Percentiles rank a stretch among this genome's conserved stretches.
Evolutionary conservation across 2,113 vertebrate genomes (phyloP).

Genomic region (Clarias magur): DNA sequence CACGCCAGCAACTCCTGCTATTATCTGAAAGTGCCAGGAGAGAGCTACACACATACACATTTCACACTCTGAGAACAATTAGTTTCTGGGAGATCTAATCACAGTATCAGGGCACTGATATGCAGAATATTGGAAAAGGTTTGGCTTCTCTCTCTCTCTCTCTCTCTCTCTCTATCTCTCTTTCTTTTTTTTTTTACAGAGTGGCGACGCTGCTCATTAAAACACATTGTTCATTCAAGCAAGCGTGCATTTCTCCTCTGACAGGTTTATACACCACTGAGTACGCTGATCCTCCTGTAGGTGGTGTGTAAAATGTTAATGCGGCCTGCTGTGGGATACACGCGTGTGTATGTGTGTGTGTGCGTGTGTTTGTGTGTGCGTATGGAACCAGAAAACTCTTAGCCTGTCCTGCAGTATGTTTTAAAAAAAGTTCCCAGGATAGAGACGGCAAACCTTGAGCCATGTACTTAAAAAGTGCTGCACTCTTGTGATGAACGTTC

Average conservation of each 20-base stretch:
- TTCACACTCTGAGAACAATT: not conserved
- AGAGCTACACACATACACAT: constrained; percentile 5
- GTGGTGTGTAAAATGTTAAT: constrained; percentile 33
- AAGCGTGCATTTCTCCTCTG: not conserved
- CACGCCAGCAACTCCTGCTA: not conserved
- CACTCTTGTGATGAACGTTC: not conserved
- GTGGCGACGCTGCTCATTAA: not conserved
- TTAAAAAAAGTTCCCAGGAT: not conserved
- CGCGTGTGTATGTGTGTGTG: not conserved
- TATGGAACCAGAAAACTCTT: not conserved
- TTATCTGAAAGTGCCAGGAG: not conserved
- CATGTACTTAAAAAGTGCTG: not conserved
- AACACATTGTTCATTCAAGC: constrained; percentile 14
- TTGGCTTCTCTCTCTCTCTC: not conserved
- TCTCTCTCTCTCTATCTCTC: too few species aligned
- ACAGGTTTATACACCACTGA: not conserved
- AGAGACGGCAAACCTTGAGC: not conserved
- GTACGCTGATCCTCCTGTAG: constrained; percentile 2
- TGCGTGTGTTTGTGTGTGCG: constrained; percentile 4
- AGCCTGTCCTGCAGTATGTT: not conserved
- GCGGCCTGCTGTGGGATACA: constrained; percentile 2
- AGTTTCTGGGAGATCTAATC: constrained; percentile 43
- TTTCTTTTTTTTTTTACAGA: not conserved
- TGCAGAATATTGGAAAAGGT: constrained; percentile 40
- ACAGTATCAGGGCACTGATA: constrained; percentile 37